phyloP scores from a whole-genome alignment of 2,888 invertebrate species.

The Temnothorax ravouxi region DNA sequence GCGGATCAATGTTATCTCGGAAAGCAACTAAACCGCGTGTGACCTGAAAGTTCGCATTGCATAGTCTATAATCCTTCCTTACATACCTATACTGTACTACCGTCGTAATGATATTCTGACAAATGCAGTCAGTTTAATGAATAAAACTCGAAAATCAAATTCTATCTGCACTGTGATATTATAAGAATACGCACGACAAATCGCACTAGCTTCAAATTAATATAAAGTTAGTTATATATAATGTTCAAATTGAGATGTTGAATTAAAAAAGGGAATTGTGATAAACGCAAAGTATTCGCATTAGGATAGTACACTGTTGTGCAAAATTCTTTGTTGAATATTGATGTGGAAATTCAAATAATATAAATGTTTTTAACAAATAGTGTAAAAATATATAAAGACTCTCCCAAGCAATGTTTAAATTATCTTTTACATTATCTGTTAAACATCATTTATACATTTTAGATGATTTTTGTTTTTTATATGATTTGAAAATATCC shows the following conservation, averaged over 20 bases:
- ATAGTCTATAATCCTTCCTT: neutral
- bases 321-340: neutral
- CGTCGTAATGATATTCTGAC: neutral
- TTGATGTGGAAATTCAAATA: constrained; percentile 1
- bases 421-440: neutral
- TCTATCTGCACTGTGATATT: neutral
- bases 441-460: neutral
- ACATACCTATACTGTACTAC: neutral
- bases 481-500: neutral
- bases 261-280: neutral
- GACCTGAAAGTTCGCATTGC: constrained; percentile 10
- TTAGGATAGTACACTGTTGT: neutral
- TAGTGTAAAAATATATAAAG: neutral
- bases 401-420: neutral
- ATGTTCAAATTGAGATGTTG: neutral
- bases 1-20: neutral
- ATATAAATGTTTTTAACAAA: neutral
- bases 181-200: neutral
- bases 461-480: neutral
- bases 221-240: neutral
- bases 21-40: constrained; percentile 12
- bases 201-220: neutral
- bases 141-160: neutral
- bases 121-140: neutral
- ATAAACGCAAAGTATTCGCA: neutral